Evolutionary conservation across 2,888 invertebrate species (phyloP), one percentile per base, ranked within the genome.

Genomic region (Diarsia rubi): DNA sequence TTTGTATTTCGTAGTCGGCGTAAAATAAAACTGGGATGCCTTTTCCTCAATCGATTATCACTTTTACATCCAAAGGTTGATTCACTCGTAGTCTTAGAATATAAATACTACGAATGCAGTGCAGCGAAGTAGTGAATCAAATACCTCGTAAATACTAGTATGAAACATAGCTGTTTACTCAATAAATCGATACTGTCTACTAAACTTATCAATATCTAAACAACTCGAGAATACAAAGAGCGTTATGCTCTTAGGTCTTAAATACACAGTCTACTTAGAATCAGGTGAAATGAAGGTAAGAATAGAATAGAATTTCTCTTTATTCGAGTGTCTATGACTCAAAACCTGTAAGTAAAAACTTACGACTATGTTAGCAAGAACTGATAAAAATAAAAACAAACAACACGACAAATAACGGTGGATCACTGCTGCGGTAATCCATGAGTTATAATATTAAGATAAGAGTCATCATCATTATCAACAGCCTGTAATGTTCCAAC

Each of bases 161-260:
- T 74, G 72, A 80, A 69, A 76, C 68, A 86, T 68, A 27, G 27
- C n/a, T 86, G 66, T 78, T 87, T 83, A 76, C 73, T 69, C 74
- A 79, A 78, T 79, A 81, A 82, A 88, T 87, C 81, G 75, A 71
- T 74, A 69, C 64, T 71, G 78, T 73, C 80, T 69, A 84, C 88
- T 89, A 88, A 89, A 89, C 77, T 82, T 75, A 68, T 76, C 79
- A 79, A 79, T 80, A 83, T 77, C 45, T 71, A 76, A 88, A 85
- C 85, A 86, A 73, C 64, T 79, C 49, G 66, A 79, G 74, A 80
- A 81, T 86, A 74, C 67, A 73, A 76, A 72, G 66, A 81, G 79
- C 80, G 78, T 78, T 80, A 78, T 76, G 4, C 31, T 65, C 31
- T 73, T 70, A 85, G 54, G 60, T 45, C 9, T 54, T 1, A 64